Conservation (phyloP, 1,140 invertebrate species). For the Bathynomus jamesi region DNA sequence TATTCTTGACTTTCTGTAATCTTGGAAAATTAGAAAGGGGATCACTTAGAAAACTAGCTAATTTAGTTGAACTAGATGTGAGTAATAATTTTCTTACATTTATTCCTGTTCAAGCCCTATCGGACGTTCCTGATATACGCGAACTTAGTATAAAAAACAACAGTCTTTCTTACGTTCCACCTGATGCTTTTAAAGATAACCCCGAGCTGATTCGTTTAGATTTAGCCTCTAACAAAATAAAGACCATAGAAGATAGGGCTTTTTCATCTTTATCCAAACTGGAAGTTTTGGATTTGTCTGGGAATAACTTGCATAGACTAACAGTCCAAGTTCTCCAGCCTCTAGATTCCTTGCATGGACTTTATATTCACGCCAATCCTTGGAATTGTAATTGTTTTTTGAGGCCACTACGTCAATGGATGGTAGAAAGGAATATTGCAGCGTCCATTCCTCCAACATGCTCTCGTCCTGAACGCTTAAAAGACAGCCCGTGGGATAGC, state of each 20-base stretch:
- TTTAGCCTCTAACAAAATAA: constrained; percentile 59
- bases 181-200: constrained; percentile 59
- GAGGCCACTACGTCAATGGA: constrained; percentile 65
- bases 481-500: constrained; percentile 59
- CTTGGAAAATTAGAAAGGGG: constrained; percentile 73
- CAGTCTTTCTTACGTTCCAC: constrained; percentile 57
- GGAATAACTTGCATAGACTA: constrained; percentile 60
- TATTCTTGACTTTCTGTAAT: constrained; percentile 59
- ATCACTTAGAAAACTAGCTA: constrained; percentile 72
- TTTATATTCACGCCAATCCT: constrained; percentile 65
- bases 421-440: constrained; percentile 64
- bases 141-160: constrained; percentile 64
- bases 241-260: constrained; percentile 56
- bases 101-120: constrained; percentile 62
- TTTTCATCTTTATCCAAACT: constrained; percentile 64
- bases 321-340: constrained; percentile 54
- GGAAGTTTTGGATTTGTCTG: constrained; percentile 65
- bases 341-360: constrained; percentile 59
- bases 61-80: constrained; percentile 71
- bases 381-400: constrained; percentile 73
- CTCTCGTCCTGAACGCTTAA: constrained; percentile 53
- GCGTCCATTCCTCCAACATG: constrained; percentile 60
- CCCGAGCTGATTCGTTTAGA: constrained; percentile 63
- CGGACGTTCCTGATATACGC: constrained; percentile 61
- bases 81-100: constrained; percentile 59